Evolutionary conservation across 2,888 invertebrate genomes (phyloP), one percentile per base, ranked within the genome.

Genomic region (Brachylomia viminalis): DNA sequence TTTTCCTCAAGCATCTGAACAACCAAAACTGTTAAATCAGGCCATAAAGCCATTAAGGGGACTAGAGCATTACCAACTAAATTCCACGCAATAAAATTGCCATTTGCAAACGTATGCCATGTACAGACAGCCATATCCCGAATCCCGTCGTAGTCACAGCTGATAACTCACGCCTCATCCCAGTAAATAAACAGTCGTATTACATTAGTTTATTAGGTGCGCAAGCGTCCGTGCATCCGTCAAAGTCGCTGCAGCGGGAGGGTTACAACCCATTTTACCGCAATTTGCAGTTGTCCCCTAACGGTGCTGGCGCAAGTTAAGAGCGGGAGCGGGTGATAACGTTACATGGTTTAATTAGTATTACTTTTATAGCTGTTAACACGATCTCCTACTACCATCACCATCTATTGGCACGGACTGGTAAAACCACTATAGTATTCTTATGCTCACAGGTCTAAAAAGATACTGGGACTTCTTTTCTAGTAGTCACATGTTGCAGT

Each of bases 201-300:
- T 85, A 85, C 95, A 95, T 95, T 95, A 95, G 93, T 95, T 96
- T 96, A 96, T 95, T 95, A 94, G 95, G 95, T 95, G 93, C 86
- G 93, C 93, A 92, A 91, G 91, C 91, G 89, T 88, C 92, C 92
- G 92, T 93, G 92, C 94, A 96, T 96, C 94, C 92, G 94, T 96
- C 96, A 95, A 93, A 93, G 95, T 94, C 94, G 81, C 73, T 91
- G 88, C 91, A 91, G 84, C 89, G 90, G 93, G 90, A 92, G 91
- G 90, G 92, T 92, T 93, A 91, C 93, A 91, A 92, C 91, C 93
- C 93, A 93, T 94, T 95, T 95, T 95, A 93, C 95, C 93, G 92
- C 94, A 94, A 93, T 95, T 95, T 95, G 93, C 93, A 93, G 93
- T 91, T 90, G 91, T 93, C 92, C 92, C 91, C 84, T 79, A 83